A percentile compares a stretch with the other conserved stretches of the same genome.
Evolutionary conservation across 2,113 vertebrate species (phyloP).

Genomic region (Lamprotornis superbus): DNA sequence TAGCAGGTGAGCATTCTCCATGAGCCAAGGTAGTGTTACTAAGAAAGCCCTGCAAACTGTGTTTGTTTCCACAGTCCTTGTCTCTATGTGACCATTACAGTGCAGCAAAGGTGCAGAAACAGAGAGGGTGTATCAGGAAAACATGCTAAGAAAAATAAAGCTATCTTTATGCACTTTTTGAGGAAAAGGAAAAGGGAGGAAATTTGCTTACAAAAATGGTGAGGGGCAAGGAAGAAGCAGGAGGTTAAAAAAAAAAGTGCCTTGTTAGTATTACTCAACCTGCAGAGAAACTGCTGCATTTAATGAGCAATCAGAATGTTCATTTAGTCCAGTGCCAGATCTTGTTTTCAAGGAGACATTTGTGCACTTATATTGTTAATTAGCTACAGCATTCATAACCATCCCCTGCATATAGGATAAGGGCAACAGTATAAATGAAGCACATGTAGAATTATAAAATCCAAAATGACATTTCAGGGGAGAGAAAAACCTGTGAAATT

Average conservation of each 20-base stretch:
- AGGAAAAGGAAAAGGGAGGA: not conserved
- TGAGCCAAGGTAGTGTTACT: not conserved
- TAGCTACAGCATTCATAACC: slow-evolving; percentile 33
- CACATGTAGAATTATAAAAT: slow-evolving; percentile 10
- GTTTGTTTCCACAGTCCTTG: not conserved
- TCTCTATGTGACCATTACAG: rapidly evolving
- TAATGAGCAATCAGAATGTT: slow-evolving; percentile 62
- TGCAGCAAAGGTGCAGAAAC: not conserved
- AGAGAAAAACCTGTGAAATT: not conserved
- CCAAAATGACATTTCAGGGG: not conserved
- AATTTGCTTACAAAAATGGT: not conserved
- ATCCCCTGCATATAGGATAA: not conserved
- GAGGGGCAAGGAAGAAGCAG: not conserved
- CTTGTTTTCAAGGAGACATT: slow-evolving; percentile 56
- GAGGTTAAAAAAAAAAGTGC: not conserved
- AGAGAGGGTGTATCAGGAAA: not conserved
- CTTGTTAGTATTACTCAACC: not conserved
- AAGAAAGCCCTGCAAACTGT: not conserved
- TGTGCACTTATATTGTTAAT: slow-evolving; percentile 18
- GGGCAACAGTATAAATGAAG: not conserved
- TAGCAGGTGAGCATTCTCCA: not conserved
- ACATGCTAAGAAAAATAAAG: not conserved
- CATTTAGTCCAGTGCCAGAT: slow-evolving; percentile 53
- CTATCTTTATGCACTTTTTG: rapidly evolving
- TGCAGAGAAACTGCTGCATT: slow-evolving; percentile 15